Percentiles rank a stretch among this genome's conserved stretches.
phyloP scores from a whole-genome alignment of 2,888 invertebrate species.

The Steinernema hermaphroditum region DNA sequence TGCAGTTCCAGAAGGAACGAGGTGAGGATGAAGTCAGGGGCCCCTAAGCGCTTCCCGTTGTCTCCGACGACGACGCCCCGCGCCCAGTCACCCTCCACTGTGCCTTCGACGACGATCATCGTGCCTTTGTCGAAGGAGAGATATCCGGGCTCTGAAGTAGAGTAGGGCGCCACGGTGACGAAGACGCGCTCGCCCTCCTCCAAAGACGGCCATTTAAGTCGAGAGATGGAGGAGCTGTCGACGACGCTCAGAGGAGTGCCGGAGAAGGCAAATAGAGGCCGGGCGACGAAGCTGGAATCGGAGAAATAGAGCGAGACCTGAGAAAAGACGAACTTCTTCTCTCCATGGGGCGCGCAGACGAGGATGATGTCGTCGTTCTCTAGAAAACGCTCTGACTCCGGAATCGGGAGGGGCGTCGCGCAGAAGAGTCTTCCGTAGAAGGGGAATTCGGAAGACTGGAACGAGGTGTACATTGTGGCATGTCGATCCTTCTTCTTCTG shows the following conservation, averaged over 20 bases:
- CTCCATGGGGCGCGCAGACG: neutral
- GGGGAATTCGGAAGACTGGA: neutral
- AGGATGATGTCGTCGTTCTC: constrained; percentile 13
- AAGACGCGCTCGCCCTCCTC: neutral
- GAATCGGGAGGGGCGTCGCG: neutral
- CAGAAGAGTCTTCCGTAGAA: constrained; percentile 23
- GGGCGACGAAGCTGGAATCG: too few species aligned
- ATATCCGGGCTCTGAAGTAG: neutral
- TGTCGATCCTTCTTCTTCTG: neutral
- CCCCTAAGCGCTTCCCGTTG: constrained; percentile 19
- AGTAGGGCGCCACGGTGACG: constrained; percentile 12
- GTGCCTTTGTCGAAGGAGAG: constrained; percentile 25
- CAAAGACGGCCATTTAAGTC: constrained; percentile 14
- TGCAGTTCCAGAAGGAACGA: neutral
- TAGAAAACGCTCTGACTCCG: neutral
- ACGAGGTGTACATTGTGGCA: neutral
- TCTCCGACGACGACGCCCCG: neutral
- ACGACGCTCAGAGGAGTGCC: too few species aligned
- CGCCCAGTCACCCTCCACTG: neutral
- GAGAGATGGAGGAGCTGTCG: neutral
- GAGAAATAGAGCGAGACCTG: neutral
- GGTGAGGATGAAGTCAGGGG: neutral
- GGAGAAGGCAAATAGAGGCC: neutral
- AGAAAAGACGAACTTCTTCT: neutral
- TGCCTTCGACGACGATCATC: neutral